Evolutionary conservation across 2,113 vertebrate species (phyloP).

Genomic region (Anser brachyrhynchus): DNA sequence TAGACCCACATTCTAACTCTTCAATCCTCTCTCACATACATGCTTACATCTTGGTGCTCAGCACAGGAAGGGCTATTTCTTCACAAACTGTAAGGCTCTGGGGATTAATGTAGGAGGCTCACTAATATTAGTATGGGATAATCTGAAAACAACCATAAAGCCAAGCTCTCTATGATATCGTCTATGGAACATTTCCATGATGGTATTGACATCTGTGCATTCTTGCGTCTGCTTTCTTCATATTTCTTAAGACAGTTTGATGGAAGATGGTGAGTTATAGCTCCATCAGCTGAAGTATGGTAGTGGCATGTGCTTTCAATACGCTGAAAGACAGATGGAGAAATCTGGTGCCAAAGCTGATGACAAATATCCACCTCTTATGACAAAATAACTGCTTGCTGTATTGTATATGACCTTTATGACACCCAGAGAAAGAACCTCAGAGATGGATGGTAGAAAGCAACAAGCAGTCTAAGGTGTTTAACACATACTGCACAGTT

Average conservation of each 20-base stretch:
- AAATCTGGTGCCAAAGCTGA: not conserved
- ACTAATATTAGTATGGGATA: not conserved
- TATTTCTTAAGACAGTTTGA: not conserved
- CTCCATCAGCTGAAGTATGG: not conserved
- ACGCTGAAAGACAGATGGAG: not conserved
- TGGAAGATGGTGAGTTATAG: not conserved
- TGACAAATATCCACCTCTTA: not conserved
- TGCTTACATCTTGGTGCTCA: not conserved
- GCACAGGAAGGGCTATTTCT: not conserved
- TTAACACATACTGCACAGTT: not conserved
- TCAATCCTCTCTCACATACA: not conserved
- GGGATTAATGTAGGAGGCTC: not conserved
- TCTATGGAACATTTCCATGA: not conserved
- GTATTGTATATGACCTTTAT: not conserved
- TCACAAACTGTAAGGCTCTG: not conserved
- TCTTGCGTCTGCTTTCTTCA: not conserved
- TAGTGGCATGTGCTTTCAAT: not conserved
- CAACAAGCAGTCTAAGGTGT: not conserved
- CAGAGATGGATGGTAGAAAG: not conserved
- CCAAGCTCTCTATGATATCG: not conserved
- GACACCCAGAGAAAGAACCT: not conserved
- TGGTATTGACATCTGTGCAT: not conserved
- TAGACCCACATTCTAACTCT: not conserved
- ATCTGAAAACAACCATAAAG: not conserved
- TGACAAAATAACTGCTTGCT: not conserved